Conservation (phyloP, 1,140 invertebrate genomes). For the Prorops nasuta region DNA sequence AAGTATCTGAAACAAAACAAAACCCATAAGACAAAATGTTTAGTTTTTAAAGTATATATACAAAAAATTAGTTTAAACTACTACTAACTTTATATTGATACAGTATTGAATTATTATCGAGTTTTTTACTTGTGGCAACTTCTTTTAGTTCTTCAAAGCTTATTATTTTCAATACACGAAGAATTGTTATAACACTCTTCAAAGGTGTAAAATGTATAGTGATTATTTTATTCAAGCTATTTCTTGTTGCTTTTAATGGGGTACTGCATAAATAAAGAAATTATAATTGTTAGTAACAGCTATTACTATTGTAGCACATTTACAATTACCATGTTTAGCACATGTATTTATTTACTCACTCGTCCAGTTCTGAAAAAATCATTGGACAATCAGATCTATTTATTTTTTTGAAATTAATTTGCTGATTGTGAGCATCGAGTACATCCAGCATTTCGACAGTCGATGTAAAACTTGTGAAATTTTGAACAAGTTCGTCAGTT, state of each 20-base stretch:
- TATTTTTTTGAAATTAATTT: constrained; percentile 17
- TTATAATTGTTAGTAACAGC: constrained; percentile 1
- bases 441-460: constrained; percentile 9
- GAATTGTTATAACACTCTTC: constrained; percentile 11
- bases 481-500: constrained; percentile 24
- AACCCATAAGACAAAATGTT: no score
- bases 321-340: background rate
- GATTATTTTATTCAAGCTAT: constrained; percentile 14
- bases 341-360: constrained; percentile 19
- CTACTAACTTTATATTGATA: no score
- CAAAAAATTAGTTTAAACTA: no score
- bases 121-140: constrained; percentile 1
- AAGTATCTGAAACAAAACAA: no score
- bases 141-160: constrained; percentile 5
- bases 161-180: constrained; percentile 21
- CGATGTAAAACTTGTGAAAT: constrained; percentile 22
- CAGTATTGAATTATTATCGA: constrained; percentile 1
- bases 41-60: no score
- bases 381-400: constrained; percentile 10
- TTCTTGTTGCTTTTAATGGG: constrained; percentile 7
- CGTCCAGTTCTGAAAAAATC: constrained; percentile 21
- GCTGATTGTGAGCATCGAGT: constrained; percentile 3
- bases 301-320: background rate
- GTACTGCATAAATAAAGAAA: constrained; percentile 26
- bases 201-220: constrained; percentile 25